Base-by-base conservation (phyloP, 1,140 invertebrate genomes). In the Saccostrea glomerata region DNA sequence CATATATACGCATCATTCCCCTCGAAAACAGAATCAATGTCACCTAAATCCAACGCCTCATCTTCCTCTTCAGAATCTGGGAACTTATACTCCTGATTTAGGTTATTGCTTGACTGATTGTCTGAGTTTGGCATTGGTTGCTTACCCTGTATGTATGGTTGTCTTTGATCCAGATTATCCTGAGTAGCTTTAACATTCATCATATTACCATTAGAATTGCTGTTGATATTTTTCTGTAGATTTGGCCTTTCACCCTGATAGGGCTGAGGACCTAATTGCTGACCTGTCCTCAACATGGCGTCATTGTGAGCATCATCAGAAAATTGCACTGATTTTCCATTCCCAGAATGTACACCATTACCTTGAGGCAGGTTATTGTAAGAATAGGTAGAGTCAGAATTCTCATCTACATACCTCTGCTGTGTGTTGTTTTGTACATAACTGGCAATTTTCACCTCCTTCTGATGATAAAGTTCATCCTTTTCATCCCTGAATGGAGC, bases 1-100 rank as follows among this genome's bases (percentile, higher is more conserved):
- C 92, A 93, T 54, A 94, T 56, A 87, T 94, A 94, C 9, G 91
- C 87, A 77, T 92, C 93, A 11, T 90, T 89, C 30, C 87, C 93
- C 56, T 88, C 87, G 55, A 90, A 91, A 54, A 92, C 92, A 15
- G 77, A 84, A 25, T 91, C 89, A n/a, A 93, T 89, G 70, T 92
- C 90, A 87, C 91, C 89, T 13, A 91, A 54, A 30, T 89, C 86
- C 47, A 85, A 73, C 77, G 87, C 85, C 12, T 89, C 88, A 58
- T 89, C 85, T 15, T 85, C 82, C 63, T 88, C 87, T 20, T 89
- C 87, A 36, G 83, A 58, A 13, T 90, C 85, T 4, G 89, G 86
- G 73, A 88, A 90, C 11, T 87, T 58, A 40, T 88, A 88, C 12
- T 84, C 89, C 36, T 20, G 36, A 15, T 86, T 86, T 55, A 47